Base-by-base conservation (phyloP, 2,888 invertebrate genomes). In the Cepaea hortensis region DNA sequence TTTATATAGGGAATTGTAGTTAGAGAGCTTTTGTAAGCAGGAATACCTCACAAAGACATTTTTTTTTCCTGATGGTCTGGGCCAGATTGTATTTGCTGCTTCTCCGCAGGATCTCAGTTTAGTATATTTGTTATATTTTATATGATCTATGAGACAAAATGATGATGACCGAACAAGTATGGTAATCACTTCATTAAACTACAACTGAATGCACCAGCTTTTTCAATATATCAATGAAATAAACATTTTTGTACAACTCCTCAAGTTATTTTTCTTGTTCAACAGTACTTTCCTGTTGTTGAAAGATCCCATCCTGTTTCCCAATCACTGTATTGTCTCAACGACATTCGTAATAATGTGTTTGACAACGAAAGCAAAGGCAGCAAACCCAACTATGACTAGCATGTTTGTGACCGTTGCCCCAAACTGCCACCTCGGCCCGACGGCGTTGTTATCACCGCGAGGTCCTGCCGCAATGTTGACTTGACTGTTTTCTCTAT, bases 281-380 rank as follows among this genome's bases (percentile, higher is more conserved):
- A 79, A 79, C 79, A 79, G 61, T 15, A 62, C 15, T 18, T 18
- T 46, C 62, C 62, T 62, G 9, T 23, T 11, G 46, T 7, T 62
- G 46, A 23, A 9, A 79, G 62, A 62, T 61, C 0, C 73, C 6
- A 13, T 7, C 6, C n/a, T 35, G 13, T 35, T 11, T n/a, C n/a
- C 23, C 35, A 5, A 35, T 79, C 79, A 80, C 62, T 73, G 82
- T 82, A 80, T 87, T 81, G 76, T 85, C 35, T 88, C 88, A 1
- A 88, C 85, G n/a, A 88, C 87, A 77, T 88, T 89, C 70, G 88
- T 76, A 73, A 89, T 77, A 72, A 89, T 83, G 50, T 89, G 85
- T 79, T 89, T 88, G 15, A 88, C 89, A 6, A 87, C 87, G 81
- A 88, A 88, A 18, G 88, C 89, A 84, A 88, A 88, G 4, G 88